Percentiles rank a stretch among this genome's conserved stretches.
These are phyloP conservation scores for Torymus texanus DNA, from an alignment of 2,888 invertebrate genomes.

Conservation along the genomic window DNA sequence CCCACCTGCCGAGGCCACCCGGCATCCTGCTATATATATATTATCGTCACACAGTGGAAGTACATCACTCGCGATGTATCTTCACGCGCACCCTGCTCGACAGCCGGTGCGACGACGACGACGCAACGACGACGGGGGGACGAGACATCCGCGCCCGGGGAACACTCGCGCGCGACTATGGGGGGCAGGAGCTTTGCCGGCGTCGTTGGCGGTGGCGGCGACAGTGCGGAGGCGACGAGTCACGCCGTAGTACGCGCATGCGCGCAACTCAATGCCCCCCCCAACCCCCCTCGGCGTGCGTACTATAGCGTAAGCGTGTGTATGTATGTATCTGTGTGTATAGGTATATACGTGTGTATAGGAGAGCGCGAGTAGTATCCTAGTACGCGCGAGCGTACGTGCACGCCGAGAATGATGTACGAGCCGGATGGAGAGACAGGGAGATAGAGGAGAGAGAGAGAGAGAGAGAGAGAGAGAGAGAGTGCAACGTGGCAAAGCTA, in stretches of 20 bases:
- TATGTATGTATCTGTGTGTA: too few species aligned
- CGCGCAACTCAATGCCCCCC: too few species aligned
- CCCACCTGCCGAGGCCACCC: constrained; percentile 56
- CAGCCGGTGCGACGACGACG: not conserved
- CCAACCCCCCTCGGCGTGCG: too few species aligned
- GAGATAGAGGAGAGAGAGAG: too few species aligned
- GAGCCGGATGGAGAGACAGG: not conserved
- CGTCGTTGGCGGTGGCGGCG: constrained; percentile 13
- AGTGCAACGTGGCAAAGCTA: too few species aligned
- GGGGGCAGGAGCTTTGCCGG: constrained; percentile 5
- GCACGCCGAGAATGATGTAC: not conserved
- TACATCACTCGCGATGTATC: too few species aligned
- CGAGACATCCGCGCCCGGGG: constrained; percentile 57
- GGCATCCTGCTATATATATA: constrained; percentile 45
- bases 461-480: too few species aligned
- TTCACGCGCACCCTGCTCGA: not conserved
- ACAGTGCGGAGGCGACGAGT: constrained; percentile 40
- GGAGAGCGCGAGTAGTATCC: not conserved
- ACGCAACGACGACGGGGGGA: constrained; percentile 9
- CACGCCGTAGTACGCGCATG: constrained; percentile 1
- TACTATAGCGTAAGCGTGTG: too few species aligned
- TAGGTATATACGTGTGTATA: too few species aligned
- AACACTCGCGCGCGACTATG: constrained; percentile 47
- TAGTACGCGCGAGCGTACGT: not conserved
- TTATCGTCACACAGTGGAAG: too few species aligned